Conservation (phyloP, 2,113 vertebrate genomes). For the Promerops cafer region DNA sequence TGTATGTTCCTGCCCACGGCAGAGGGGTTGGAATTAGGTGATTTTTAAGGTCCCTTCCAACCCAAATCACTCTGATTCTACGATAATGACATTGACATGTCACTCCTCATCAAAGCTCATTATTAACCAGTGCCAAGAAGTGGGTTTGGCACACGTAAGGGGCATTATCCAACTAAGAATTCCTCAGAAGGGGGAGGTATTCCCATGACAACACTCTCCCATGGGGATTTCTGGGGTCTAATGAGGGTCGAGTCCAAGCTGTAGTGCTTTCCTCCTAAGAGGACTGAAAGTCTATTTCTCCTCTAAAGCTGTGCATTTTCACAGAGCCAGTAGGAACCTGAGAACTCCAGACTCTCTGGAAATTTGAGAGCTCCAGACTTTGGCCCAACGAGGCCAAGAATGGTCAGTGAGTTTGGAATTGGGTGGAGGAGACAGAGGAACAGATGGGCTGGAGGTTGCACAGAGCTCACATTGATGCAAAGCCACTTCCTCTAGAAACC, state of each 20-base stretch:
- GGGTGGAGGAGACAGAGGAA: not conserved
- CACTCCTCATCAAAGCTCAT: not conserved
- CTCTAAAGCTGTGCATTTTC: not conserved
- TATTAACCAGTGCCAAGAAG: not conserved
- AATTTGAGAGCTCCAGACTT: not conserved
- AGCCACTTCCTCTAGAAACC: not conserved
- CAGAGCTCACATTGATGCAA: fast-evolving
- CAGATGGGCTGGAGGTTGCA: not conserved
- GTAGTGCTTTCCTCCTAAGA: fast-evolving
- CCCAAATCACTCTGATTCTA: not conserved
- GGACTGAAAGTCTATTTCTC: not conserved
- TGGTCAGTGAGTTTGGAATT: not conserved
- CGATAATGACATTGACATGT: too few species aligned
- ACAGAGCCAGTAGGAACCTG: not conserved
- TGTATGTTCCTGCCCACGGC: not conserved
- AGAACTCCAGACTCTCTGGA: not conserved
- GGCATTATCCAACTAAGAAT: not conserved
- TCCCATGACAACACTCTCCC: not conserved
- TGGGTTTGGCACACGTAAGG: fast-evolving
- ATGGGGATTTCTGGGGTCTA: not conserved
- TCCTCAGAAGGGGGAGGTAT: not conserved
- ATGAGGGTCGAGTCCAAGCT: not conserved
- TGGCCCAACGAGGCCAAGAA: not conserved
- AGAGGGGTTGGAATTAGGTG: not conserved
- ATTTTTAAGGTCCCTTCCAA: not conserved